A percentile compares a stretch with the other conserved stretches of the same genome.
Conservation (phyloP, 2,888 invertebrate species). For the Terebella lapidaria region DNA sequence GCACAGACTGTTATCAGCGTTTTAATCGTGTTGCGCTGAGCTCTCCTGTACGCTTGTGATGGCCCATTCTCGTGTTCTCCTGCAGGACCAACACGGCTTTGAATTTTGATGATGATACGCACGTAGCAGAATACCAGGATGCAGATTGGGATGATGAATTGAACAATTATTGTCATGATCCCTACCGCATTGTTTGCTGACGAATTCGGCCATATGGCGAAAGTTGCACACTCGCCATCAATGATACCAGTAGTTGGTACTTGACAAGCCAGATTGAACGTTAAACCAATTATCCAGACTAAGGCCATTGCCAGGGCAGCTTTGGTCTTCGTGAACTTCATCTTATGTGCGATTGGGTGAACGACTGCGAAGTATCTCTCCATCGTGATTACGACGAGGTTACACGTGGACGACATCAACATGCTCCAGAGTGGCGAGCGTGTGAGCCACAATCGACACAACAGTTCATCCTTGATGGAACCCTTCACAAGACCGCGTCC, state of each 20-base stretch:
- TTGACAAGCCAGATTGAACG: constrained; percentile 9
- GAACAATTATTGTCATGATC: constrained; percentile 13
- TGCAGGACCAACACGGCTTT: constrained; percentile 2
- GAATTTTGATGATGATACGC: constrained; percentile 13
- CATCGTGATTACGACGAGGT: constrained; percentile 16
- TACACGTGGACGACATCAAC: constrained; percentile 20
- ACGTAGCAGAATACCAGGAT: constrained; percentile 18
- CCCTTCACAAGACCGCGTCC: background rate
- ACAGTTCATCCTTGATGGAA: constrained; percentile 5
- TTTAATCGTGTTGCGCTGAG: constrained; percentile 19
- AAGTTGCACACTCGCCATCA: constrained; percentile 17
- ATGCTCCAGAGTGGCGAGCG: constrained; percentile 19
- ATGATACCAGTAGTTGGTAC: constrained; percentile 1
- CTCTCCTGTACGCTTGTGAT: constrained; percentile 4
- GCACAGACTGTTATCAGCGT: constrained; percentile 16
- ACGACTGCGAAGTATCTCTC: constrained; percentile 22
- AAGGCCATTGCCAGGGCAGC: background rate
- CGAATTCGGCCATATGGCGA: constrained; percentile 12
- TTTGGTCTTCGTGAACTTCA: constrained; percentile 10
- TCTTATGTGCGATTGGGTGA: constrained; percentile 22
- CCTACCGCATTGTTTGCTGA: constrained; percentile 5
- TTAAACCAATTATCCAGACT: constrained; percentile 14
- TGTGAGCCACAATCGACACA: constrained; percentile 19
- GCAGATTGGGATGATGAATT: constrained; percentile 17
- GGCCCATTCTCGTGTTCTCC: background rate